Conservation (phyloP, 2,113 vertebrate species). For the Forbesichthys agassizii region DNA sequence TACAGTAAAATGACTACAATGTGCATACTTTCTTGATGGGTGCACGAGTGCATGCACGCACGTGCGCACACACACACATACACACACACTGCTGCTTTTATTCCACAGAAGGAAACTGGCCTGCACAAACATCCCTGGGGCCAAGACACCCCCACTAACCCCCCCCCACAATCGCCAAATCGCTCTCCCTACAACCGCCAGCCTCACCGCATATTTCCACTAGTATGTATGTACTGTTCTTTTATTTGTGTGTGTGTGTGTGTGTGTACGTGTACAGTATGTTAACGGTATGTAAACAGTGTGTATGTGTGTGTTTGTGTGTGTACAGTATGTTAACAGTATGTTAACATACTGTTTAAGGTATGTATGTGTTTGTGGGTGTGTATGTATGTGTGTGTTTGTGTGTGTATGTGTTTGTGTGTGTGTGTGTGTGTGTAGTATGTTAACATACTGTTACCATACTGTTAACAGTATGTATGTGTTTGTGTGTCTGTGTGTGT, state of each 20-base stretch:
- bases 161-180: conserved; percentile 40
- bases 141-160: conserved; percentile 26
- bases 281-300: too few relatives aligned
- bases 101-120: conserved; percentile 69
- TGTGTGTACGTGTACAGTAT: too few relatives aligned
- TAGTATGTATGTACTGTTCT: conserved; percentile 36
- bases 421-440: too few relatives aligned
- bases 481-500: too few relatives aligned
- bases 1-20: neutral
- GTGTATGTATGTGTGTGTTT: too few relatives aligned
- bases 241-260: conserved; percentile 13
- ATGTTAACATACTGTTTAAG: too few relatives aligned
- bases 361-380: too few relatives aligned
- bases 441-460: conserved; percentile 27
- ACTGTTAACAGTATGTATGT: too few relatives aligned
- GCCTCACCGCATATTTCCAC: conserved; percentile 42
- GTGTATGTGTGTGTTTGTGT: too few relatives aligned
- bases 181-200: conserved; percentile 50
- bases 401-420: too few relatives aligned
- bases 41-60: neutral
- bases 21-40: neutral
- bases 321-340: too few relatives aligned
- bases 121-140: conserved; percentile 68
- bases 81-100: conserved; percentile 63
- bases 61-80: conserved; percentile 25